Base-by-base conservation (phyloP, 2,113 vertebrate species). In the Anguilla rostrata region DNA sequence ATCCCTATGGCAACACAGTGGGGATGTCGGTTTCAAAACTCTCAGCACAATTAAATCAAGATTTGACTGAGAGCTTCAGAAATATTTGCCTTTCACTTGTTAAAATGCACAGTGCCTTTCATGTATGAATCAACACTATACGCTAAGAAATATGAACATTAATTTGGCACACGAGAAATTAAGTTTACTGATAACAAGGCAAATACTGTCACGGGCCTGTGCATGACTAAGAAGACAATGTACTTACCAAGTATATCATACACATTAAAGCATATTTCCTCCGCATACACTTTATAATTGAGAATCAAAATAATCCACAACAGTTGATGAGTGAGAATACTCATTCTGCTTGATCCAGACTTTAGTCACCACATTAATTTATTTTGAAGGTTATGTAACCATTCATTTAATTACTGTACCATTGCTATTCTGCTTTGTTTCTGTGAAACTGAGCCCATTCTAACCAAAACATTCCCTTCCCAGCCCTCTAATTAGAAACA, bases 1-100 rank as follows among this genome's bases (percentile, higher is more conserved):
- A 78, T 90, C 86, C 57, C 91, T 88, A 92, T 92, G 87, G 91
- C 87, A 88, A 92, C 93, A 86, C 87, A 89, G 86, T 84, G 84
- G 84, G 89, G 18, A 83, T 86, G 88, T 40, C 85, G 82, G 85
- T 88, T 53, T 46, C 80, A 86, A 84, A 84, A 63, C 39, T 83
- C 78, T 82, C 79, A 83, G 84, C 86, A 85, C 82, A 88, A 88
- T 83, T 49, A 83, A 57, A 75, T 82, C 26, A 91, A 84, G n/a
- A 41, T 87, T 88, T 81, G 46, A 43, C 22, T 78, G 87, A 91
- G 88, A 85, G 85, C 83, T 81, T 89, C 85, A 56, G 83, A 91
- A 88, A 90, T 60, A 0, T 81, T 39, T 49, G 56, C 71, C 56
- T n/a, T 63, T 63, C 60, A 43, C 71, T 66, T 66, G 87, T 83